These are phyloP conservation scores for Prietella phreatophila DNA, from an alignment of 2,113 vertebrate species.

Conservation along the genomic window DNA sequence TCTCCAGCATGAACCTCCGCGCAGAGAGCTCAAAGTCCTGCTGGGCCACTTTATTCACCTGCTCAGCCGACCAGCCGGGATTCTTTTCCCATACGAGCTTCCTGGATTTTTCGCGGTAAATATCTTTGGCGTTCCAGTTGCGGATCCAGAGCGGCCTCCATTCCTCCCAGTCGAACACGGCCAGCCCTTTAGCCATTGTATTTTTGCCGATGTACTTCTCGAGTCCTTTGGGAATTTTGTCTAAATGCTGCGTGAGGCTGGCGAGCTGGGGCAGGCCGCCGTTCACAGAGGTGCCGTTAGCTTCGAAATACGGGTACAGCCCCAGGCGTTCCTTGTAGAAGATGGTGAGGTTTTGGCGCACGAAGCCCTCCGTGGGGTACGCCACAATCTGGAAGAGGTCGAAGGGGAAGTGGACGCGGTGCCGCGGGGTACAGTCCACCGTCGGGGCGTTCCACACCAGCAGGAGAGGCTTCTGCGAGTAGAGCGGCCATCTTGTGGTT, in stretches of 20 bases:
- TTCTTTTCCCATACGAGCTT: conserved; percentile 65
- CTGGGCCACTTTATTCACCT: conserved; percentile 67
- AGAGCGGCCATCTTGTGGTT: conserved; percentile 73
- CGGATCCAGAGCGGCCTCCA: conserved; percentile 82
- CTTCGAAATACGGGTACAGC: conserved; percentile 73
- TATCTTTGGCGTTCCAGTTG: conserved; percentile 76
- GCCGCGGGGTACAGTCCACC: conserved; percentile 71
- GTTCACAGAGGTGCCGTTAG: conserved; percentile 57
- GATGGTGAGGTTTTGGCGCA: conserved; percentile 77
- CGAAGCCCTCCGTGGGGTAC: conserved; percentile 76
- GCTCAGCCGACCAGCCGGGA: conserved; percentile 62
- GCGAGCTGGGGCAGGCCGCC: conserved; percentile 74
- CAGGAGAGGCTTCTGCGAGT: conserved; percentile 73
- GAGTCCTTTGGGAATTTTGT: conserved; percentile 69
- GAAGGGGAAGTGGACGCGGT: conserved; percentile 65
- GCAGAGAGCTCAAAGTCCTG: conserved; percentile 77
- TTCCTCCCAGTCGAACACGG: conserved; percentile 83
- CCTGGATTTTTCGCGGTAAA: conserved; percentile 72
- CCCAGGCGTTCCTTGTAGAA: conserved; percentile 80
- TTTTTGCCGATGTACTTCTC: conserved; percentile 65
- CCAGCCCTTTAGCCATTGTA: conserved; percentile 68
- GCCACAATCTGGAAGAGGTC: conserved; percentile 75
- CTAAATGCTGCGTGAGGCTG: conserved; percentile 69
- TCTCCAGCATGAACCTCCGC: conserved; percentile 72
- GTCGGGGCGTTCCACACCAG: conserved; percentile 81